phyloP scores from a whole-genome alignment of 2,113 vertebrate species.

The Mellivora capensis region DNA sequence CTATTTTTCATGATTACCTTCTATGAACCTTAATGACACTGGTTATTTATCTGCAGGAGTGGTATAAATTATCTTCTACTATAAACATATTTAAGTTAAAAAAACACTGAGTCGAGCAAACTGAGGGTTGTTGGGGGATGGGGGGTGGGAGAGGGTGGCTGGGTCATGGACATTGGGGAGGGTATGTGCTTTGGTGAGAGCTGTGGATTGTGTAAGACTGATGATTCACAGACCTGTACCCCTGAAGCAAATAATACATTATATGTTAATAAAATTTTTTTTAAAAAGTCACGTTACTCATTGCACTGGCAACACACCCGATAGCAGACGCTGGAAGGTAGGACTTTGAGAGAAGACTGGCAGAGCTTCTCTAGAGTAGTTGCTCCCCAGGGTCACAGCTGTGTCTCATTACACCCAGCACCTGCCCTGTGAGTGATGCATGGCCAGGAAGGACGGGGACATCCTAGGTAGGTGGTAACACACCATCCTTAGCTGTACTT shows the following conservation, averaged over 20 bases:
- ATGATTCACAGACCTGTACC: no score
- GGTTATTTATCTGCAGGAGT: background rate
- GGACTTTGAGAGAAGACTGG: background rate
- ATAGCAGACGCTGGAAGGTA: background rate
- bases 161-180: no score
- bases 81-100: background rate
- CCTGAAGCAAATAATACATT: no score
- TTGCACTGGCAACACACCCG: background rate
- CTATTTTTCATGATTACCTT: background rate
- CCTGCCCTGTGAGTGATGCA: background rate
- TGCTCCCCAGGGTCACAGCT: no score
- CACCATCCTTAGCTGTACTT: background rate
- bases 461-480: background rate
- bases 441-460: fast-evolving
- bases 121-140: no score
- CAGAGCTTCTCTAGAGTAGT: fast-evolving
- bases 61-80: background rate
- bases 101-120: background rate
- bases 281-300: fast-evolving
- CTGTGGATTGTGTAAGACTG: no score
- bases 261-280: background rate
- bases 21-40: background rate
- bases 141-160: no score
- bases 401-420: background rate
- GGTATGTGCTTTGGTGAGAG: no score